Conservation (phyloP, 2,797 vertebrate species). For the Syngnathus rostellatus region DNA sequence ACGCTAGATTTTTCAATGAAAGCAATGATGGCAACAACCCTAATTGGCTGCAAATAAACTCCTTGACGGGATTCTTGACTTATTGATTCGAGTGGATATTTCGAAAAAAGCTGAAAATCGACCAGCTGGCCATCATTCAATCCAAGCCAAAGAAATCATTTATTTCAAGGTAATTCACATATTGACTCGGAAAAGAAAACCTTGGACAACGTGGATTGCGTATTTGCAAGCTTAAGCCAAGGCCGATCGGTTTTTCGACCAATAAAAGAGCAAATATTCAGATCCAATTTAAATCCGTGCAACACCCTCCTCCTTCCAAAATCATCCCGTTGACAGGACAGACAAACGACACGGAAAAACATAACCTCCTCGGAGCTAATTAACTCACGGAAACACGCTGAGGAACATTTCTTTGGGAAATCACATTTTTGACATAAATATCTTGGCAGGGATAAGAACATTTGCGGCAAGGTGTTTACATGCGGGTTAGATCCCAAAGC, state of each 20-base stretch:
- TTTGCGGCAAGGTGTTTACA: slow-evolving; percentile 17
- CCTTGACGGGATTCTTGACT: slow-evolving; percentile 53
- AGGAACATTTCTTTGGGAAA: slow-evolving; percentile 7
- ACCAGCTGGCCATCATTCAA: slow-evolving; percentile 12
- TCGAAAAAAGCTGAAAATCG: slow-evolving; percentile 13
- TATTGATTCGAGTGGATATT: slow-evolving; percentile 58
- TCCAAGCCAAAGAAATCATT: slow-evolving; percentile 8
- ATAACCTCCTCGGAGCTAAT: slow-evolving; percentile 5
- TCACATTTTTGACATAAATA: slow-evolving; percentile 15
- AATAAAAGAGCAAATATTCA: neutral
- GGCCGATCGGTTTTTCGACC: neutral
- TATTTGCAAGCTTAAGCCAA: neutral
- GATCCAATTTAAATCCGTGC: too few relatives aligned
- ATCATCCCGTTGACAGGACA: neutral
- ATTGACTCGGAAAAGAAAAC: slow-evolving; percentile 17
- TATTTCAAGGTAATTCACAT: slow-evolving; percentile 18
- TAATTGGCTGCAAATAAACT: too few relatives aligned
- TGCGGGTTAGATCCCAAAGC: slow-evolving; percentile 30
- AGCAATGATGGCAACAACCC: neutral
- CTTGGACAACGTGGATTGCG: neutral
- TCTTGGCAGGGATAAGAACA: slow-evolving; percentile 12
- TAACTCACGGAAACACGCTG: neutral
- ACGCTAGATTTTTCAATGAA: slow-evolving; percentile 18
- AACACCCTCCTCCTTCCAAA: neutral
- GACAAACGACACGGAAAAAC: slow-evolving; percentile 4